Conservation (phyloP, 2,888 invertebrate species). For the Lithosia quadra region DNA sequence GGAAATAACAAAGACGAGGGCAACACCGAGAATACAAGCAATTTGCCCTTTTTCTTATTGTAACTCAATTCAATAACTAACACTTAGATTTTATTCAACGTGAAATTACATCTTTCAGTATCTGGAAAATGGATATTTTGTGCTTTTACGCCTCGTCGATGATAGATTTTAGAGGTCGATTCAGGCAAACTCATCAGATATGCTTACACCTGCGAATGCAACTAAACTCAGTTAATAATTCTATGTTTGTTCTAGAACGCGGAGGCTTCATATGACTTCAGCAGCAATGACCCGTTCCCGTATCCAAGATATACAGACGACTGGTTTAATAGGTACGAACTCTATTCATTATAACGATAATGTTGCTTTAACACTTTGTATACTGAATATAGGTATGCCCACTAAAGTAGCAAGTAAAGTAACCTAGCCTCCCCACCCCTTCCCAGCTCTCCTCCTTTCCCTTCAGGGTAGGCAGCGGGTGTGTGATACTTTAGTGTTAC, state of each 20-base stretch:
- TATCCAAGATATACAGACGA: constrained; percentile 99
- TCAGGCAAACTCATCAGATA: no score
- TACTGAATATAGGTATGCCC: background rate
- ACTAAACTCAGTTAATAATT: background rate
- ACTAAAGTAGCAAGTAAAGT: background rate
- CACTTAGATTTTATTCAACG: background rate
- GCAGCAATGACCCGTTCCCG: constrained; percentile 99
- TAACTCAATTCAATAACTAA: background rate
- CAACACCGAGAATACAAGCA: background rate
- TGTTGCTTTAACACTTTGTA: background rate
- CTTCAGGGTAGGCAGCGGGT: no score
- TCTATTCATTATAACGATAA: background rate
- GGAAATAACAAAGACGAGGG: no score
- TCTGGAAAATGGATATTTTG: background rate
- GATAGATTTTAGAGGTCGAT: no score
- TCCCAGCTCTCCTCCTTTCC: no score
- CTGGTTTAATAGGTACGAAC: constrained; percentile 99
- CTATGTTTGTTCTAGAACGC: constrained; percentile 92
- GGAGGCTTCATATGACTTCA: constrained; percentile 99
- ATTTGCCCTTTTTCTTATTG: background rate
- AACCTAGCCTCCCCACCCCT: no score
- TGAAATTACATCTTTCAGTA: background rate
- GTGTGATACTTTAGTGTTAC: no score
- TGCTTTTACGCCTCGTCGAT: no score
- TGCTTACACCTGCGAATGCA: no score